These are phyloP conservation scores for Oreochromis niloticus DNA, from an alignment of 2,113 vertebrate species.

Conservation along the genomic window DNA sequence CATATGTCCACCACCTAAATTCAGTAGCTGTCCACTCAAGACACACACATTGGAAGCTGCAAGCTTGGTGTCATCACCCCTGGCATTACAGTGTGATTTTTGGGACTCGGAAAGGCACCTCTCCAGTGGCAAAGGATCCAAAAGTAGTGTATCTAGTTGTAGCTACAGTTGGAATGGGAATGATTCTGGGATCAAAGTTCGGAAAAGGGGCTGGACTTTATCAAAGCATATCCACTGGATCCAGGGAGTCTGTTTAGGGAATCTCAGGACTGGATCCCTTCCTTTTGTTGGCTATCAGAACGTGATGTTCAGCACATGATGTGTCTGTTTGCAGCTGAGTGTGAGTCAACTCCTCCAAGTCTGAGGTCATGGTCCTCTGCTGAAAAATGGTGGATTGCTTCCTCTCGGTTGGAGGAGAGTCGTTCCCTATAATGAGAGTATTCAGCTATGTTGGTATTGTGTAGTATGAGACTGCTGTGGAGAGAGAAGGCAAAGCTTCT, in stretches of 20 bases:
- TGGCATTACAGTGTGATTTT: not conserved
- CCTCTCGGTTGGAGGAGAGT: not conserved
- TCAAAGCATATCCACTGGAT: not conserved
- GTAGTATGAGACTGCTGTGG: not conserved
- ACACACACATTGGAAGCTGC: not conserved
- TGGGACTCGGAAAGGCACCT: not conserved
- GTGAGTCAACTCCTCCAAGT: not conserved
- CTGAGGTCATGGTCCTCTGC: not conserved
- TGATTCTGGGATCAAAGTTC: not conserved
- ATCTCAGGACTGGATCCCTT: not conserved
- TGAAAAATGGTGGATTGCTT: not conserved
- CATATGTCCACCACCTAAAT: not conserved
- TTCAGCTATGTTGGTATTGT: not conserved
- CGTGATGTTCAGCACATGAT: not conserved
- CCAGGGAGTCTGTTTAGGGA: not conserved
- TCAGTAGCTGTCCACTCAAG: not conserved
- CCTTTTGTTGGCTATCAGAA: not conserved
- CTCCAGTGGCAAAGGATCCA: not conserved
- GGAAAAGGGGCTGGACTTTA: not conserved
- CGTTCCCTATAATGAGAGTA: not conserved
- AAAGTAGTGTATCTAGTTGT: accelerated
- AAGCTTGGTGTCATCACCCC: not conserved
- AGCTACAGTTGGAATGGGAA: not conserved
- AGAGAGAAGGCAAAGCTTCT: not conserved
- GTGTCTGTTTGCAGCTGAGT: not conserved